Percentiles rank a stretch among this genome's conserved stretches.
Evolutionary conservation across 2,888 invertebrate species (phyloP).

Genomic region (Chrysina gloriosa): DNA sequence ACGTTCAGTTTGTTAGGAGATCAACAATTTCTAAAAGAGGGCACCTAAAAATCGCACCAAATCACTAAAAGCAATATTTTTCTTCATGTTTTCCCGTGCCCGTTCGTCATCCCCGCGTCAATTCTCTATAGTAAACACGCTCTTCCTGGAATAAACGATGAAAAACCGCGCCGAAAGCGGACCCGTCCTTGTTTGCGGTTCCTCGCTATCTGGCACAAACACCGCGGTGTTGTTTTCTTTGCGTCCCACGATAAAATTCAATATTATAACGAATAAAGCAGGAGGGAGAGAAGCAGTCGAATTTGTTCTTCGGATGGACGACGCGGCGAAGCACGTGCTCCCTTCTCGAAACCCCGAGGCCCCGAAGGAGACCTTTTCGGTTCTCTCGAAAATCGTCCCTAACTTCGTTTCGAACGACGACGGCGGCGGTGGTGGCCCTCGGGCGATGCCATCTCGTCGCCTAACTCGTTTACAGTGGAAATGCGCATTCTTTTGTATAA

Average conservation of each 20-base stretch:
- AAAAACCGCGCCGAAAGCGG: too few relatives aligned
- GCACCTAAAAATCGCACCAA: too few relatives aligned
- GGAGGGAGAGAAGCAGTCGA: constrained; percentile 1
- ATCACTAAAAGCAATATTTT: too few relatives aligned
- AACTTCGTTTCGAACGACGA: constrained; percentile 19
- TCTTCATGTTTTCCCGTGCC: too few relatives aligned
- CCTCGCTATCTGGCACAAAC: constrained; percentile 6
- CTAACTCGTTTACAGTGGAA: constrained; percentile 33
- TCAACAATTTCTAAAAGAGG: too few relatives aligned
- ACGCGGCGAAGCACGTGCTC: constrained; percentile 12
- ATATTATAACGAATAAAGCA: constrained; percentile 24
- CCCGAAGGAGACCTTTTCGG: not conserved
- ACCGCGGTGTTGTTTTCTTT: constrained; percentile 18
- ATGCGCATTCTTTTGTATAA: constrained; percentile 32
- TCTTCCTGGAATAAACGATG: too few relatives aligned
- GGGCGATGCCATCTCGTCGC: constrained; percentile 6
- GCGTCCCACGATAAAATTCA: constrained; percentile 39
- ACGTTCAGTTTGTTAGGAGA: too few relatives aligned
- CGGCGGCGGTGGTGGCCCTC: not conserved
- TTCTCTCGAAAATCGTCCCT: constrained; percentile 10
- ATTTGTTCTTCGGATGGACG: not conserved
- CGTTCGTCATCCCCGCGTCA: too few relatives aligned
- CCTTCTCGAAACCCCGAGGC: constrained; percentile 2
- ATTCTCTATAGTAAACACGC: too few relatives aligned
- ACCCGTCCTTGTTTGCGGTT: constrained; percentile 21